Evolutionary conservation across 2,113 vertebrate species (phyloP).

Genomic region (Siniperca chuatsi): DNA sequence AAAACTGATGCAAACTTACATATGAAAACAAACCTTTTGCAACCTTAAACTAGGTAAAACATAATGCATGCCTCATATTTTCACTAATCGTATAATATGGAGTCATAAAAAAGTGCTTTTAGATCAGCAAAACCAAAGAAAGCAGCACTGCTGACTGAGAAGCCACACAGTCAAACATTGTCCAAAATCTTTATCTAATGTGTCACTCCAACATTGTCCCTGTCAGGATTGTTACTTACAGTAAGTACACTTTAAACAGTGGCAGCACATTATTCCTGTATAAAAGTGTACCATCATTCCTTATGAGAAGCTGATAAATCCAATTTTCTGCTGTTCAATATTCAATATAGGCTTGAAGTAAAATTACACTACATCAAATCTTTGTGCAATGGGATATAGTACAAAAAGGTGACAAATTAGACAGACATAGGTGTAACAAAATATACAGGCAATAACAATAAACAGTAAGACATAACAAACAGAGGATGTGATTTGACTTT

Average conservation of each 20-base stretch:
- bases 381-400: no score
- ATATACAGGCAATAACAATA: not conserved
- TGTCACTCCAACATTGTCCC: constrained; percentile 14
- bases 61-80: not conserved
- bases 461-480: not conserved
- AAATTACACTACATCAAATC: not conserved
- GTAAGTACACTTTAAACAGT: not conserved
- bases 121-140: constrained; percentile 30
- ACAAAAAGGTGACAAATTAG: no score
- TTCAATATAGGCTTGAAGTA: not conserved
- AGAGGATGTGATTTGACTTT: not conserved
- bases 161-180: constrained; percentile 1
- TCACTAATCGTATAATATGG: not conserved
- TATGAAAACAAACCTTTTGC: not conserved
- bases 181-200: not conserved
- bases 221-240: constrained; percentile 8
- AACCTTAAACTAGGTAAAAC: not conserved
- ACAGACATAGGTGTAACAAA: no score
- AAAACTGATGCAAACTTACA: no score
- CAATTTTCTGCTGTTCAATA: not conserved
- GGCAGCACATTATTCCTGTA: not conserved
- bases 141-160: constrained; percentile 28
- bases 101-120: not conserved
- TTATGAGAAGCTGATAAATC: not conserved
- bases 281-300: not conserved